Conservation (phyloP, 1,140 invertebrate species). For the Philotrypesis tridentata region DNA sequence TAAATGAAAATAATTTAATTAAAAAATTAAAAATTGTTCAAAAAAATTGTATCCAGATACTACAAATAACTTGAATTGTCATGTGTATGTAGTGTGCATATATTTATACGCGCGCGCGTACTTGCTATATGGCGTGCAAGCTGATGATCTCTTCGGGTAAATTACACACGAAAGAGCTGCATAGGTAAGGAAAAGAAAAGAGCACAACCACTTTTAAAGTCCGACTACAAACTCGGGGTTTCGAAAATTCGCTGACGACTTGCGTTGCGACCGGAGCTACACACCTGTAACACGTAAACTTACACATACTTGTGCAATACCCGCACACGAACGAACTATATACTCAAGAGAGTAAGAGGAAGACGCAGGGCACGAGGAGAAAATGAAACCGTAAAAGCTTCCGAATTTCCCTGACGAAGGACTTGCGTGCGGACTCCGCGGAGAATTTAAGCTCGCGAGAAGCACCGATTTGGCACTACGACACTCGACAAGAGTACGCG, state of each 20-base stretch:
- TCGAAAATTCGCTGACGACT: conserved; percentile 38
- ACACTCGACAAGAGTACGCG: not conserved
- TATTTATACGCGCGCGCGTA: too few relatives aligned
- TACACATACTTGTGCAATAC: too few relatives aligned
- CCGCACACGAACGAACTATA: not conserved
- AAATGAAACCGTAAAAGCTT: conserved; percentile 49
- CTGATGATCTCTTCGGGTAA: not conserved
- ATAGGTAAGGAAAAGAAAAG: not conserved
- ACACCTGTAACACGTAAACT: not conserved
- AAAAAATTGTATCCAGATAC: too few relatives aligned
- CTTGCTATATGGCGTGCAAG: too few relatives aligned
- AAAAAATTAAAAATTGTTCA: too few relatives aligned
- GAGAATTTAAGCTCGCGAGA: conserved; percentile 20
- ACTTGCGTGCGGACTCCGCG: conserved; percentile 29
- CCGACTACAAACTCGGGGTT: conserved; percentile 4
- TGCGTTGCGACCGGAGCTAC: not conserved
- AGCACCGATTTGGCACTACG: not conserved
- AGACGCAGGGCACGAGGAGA: not conserved
- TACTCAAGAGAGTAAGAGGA: not conserved
- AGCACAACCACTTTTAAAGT: conserved; percentile 2
- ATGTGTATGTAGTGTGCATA: too few relatives aligned
- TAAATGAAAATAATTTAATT: too few relatives aligned
- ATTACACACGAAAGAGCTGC: conserved; percentile 32
- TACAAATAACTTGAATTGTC: too few relatives aligned
- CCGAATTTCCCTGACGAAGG: conserved; percentile 44